phyloP scores from a whole-genome alignment of 2,888 invertebrate species.

The Tipula confusa region DNA sequence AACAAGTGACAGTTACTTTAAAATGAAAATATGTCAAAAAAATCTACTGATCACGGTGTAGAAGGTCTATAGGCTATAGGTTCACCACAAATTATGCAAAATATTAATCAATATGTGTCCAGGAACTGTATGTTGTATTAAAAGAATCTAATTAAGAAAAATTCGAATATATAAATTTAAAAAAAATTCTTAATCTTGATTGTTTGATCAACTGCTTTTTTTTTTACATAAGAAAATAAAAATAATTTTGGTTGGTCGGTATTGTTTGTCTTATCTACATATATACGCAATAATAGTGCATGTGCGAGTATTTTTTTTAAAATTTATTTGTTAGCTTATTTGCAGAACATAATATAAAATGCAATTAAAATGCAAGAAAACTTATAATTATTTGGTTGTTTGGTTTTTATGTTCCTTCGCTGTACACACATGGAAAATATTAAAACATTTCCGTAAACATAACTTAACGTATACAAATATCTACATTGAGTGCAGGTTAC shows the following conservation, averaged over 20 bases:
- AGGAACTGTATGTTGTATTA: neutral
- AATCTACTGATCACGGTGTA: no score
- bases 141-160: conserved; percentile 25
- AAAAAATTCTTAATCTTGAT: neutral
- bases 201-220: conserved; percentile 4
- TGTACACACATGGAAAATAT: conserved; percentile 14
- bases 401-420: neutral
- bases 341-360: neutral
- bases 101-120: no score
- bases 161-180: neutral
- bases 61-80: no score
- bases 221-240: neutral
- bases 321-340: neutral
- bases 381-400: conserved; percentile 15
- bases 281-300: neutral
- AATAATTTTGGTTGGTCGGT: conserved; percentile 7
- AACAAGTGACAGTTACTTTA: no score
- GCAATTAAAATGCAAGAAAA: neutral
- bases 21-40: no score
- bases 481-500: neutral
- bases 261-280: neutral
- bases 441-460: conserved; percentile 17
- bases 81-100: no score
- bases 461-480: neutral
- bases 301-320: neutral